Evolutionary conservation across 2,797 vertebrate genomes (phyloP), one percentile per base, ranked within the genome.

Genomic region (Lates japonicus): DNA sequence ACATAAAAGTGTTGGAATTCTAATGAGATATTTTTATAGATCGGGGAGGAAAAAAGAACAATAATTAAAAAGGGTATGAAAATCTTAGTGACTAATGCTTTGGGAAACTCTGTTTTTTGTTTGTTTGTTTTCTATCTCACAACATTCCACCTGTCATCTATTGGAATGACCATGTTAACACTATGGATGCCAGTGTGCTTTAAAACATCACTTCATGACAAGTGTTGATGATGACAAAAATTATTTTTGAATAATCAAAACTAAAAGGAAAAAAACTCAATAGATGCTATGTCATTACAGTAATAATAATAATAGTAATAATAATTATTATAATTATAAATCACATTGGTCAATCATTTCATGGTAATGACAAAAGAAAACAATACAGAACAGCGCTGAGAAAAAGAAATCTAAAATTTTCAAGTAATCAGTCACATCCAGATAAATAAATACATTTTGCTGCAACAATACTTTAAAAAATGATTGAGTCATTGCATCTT

Each of bases 391-490:
- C 94, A 95, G 95, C 92, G 84, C 93, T 73, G 87, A 92, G 75
- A 88, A 88, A 92, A 91, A 83, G 33, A 82, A 79, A 91, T 86
- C 66, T 81, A 89, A 88, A 86, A 86, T 77, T 86, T 96, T 96
- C 95, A 96, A 96, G 95, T 96, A 95, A 94, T 95, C 92, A 92
- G 92, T 92, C 83, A 93, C 87, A 94, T 95, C 92, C 89, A 92
- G 92, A 95, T 94, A 95, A 95, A 96, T 96, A 96, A 95, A 95
- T 95, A 95, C 74, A 94, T 83, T 88, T 93, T 87, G 86, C 85
- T 90, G 93, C 92, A 95, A 94, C 90, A 95, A 94, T 81, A 90
- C 86, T 90, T 91, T 57, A 68, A 57, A 62, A 90, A 90, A 79
- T 80, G 74, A 93, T 92, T 92, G 82, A 88, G 82, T 94, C 80